Percentiles rank a stretch among this genome's conserved stretches.
Evolutionary conservation across 2,113 vertebrate species (phyloP).

Genomic region (cattle (Bos taurus)): DNA sequence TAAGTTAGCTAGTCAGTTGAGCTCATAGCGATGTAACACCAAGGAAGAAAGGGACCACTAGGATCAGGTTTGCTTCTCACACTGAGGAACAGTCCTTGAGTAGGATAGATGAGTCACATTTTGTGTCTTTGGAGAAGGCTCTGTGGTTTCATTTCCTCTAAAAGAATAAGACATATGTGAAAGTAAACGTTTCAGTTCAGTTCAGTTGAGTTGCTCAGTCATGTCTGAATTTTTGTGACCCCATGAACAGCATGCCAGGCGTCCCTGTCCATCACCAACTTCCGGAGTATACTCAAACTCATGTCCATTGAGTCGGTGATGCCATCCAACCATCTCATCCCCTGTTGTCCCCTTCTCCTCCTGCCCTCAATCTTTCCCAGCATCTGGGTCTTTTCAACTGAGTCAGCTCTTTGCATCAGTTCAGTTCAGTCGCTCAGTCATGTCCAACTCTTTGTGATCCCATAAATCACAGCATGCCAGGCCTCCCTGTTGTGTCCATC

Average conservation of each 20-base stretch:
- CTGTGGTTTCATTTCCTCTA: neutral
- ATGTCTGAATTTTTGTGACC: neutral
- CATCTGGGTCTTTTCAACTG: neutral
- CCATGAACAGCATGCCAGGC: neutral
- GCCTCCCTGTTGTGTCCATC: too few species aligned
- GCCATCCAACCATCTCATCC: neutral
- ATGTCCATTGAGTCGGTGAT: rapidly evolving
- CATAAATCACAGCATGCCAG: too few species aligned
- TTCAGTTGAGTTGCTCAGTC: neutral
- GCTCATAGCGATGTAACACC: neutral
- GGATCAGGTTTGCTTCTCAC: neutral
- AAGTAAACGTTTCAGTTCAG: neutral
- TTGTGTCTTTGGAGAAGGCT: neutral
- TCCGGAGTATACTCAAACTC: rapidly evolving
- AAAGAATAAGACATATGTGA: neutral
- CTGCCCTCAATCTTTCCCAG: neutral
- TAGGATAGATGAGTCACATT: neutral
- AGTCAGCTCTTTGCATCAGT: neutral
- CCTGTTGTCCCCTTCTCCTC: neutral
- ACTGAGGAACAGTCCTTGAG: neutral
- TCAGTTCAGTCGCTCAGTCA: too few species aligned
- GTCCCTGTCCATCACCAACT: neutral
- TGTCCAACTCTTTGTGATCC: too few species aligned
- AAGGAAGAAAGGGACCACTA: neutral
- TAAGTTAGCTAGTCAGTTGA: neutral